Evolutionary conservation across 2,797 vertebrate species (phyloP).

Genomic region (Enteromius trimaculatus): DNA sequence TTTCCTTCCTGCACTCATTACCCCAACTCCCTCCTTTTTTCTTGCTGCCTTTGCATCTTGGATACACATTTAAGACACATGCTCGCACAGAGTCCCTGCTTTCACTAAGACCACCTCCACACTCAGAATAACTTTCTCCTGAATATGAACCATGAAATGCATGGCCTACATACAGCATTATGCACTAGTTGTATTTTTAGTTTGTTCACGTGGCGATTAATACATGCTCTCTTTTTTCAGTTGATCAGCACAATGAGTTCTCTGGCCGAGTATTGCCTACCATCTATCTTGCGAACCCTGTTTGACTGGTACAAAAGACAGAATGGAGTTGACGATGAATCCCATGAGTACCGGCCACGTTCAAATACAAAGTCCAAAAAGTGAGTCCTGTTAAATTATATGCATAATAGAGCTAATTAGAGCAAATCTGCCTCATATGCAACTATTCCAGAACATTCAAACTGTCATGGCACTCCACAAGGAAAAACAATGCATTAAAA

Average conservation of each 20-base stretch:
- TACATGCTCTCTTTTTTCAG: conserved; percentile 67
- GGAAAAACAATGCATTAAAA: not conserved
- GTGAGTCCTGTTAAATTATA: conserved; percentile 67
- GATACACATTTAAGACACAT: not conserved
- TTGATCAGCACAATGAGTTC: conserved; percentile 98
- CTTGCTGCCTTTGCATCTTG: conserved; percentile 3
- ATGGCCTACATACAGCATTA: conserved; percentile 7
- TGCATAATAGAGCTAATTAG: not conserved
- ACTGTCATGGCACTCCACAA: not conserved
- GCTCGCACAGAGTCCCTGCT: not conserved
- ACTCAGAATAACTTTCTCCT: conserved; percentile 1
- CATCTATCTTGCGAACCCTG: conserved; percentile 93
- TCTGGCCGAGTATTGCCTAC: conserved; percentile 95
- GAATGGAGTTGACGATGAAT: conserved; percentile 96
- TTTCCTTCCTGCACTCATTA: conserved; percentile 81
- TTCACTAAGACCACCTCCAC: conserved; percentile 11
- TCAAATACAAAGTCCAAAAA: conserved; percentile 97
- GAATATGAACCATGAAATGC: not conserved
- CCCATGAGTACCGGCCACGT: conserved; percentile 93
- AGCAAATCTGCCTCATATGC: not conserved
- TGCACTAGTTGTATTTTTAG: not conserved
- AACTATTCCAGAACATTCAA: not conserved
- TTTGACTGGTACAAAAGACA: conserved; percentile 99
- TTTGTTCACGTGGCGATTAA: not conserved
- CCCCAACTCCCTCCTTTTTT: conserved; percentile 3